Conservation (phyloP, 2,113 vertebrate species). For the Panthera uncia region DNA sequence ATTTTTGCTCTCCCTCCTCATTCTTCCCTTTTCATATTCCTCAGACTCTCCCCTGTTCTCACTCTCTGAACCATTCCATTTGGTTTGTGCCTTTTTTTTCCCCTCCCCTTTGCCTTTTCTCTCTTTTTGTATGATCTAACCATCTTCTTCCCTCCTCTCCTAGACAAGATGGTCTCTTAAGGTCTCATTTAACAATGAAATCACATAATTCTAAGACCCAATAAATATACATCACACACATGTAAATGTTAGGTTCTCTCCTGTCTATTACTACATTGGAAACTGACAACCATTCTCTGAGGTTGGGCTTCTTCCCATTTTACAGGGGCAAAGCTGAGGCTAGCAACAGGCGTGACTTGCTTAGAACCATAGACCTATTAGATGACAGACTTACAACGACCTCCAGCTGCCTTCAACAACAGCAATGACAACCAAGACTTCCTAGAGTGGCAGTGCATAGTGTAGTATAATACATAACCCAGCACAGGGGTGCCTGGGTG, state of each 20-base stretch:
- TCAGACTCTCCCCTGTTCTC: not conserved
- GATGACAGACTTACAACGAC: not conserved
- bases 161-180: not conserved
- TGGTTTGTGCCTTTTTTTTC: not conserved
- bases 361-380: not conserved
- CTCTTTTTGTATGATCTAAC: not conserved
- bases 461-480: accelerated
- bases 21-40: not conserved
- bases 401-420: not conserved
- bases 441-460: accelerated
- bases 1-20: not conserved
- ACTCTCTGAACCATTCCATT: not conserved
- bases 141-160: not conserved
- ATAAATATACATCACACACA: not conserved
- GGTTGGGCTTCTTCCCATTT: not conserved
- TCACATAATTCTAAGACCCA: not conserved
- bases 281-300: not conserved
- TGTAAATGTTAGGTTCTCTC: too few relatives aligned
- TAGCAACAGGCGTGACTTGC: not conserved
- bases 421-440: not conserved
- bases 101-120: not conserved
- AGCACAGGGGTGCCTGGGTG: too few relatives aligned
- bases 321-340: not conserved
- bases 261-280: too few relatives aligned
- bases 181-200: not conserved